Evolutionary conservation across 2,797 vertebrate genomes (phyloP), one percentile per base, ranked within the genome.

Genomic region (Menidia menidia): DNA sequence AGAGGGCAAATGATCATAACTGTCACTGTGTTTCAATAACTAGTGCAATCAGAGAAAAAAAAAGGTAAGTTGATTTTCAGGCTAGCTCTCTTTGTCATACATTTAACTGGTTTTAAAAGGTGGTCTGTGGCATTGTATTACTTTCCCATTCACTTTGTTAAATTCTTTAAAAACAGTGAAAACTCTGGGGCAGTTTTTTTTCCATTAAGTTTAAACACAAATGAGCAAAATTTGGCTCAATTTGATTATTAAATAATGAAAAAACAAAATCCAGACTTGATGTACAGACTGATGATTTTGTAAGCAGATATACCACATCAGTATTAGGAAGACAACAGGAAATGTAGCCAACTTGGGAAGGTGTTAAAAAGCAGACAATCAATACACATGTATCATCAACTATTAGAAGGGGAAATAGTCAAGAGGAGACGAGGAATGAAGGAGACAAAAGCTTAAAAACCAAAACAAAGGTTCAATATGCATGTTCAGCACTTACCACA

Each of bases 401-500:
- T 15, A 64, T 72, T 59, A 56, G 64, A 55, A 4, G 25, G 60
- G 33, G 53, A 66, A 68, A 68, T 61, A 8, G 76, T 60, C 32
- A 57, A 31, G 10, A 50, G 50, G 51, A 71, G 33, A 35, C 75
- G 60, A 64, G 19, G 35, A 30, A 69, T 19, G 60, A 53, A 43
- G 31, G 67, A 9, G n/a, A 16, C 31, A 53, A 53, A 53, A 42
- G 61, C 48, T 50, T 60, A 0, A 30, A 18, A 39, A 44, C 18
- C 51, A 18, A 63, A 65, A 2, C 30, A 69, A 41, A 56, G n/a
- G 35, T 64, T 19, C 62, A 19, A 33, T 64, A 67, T 45, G 43
- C 11, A 59, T 47, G 31, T 16, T 53, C 13, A 52, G 19, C 31
- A 91, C 96, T 94, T 96, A 98, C 96, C 94, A 70, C 96, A 97